phyloP scores from a whole-genome alignment of 2,113 vertebrate genomes.

The Pseudopipra pipra region DNA sequence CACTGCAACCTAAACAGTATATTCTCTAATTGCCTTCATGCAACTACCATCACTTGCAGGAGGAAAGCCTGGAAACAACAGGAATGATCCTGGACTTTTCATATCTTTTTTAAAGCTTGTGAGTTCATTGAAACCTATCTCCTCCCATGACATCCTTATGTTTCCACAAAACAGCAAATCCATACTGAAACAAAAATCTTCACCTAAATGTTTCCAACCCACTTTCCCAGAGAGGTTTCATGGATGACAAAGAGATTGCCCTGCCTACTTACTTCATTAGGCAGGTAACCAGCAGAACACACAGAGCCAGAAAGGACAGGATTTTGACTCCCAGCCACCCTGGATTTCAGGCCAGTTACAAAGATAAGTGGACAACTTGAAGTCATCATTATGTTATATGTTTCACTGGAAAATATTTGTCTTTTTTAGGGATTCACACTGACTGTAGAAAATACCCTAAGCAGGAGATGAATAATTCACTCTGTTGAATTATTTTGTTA shows the following conservation, averaged over 20 bases:
- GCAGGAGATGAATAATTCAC: neutral
- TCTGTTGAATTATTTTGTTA: neutral
- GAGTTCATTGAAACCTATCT: neutral
- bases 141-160: neutral
- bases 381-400: neutral
- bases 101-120: neutral
- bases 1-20: neutral
- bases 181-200: neutral
- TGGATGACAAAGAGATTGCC: neutral
- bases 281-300: constrained; percentile 5
- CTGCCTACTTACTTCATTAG: neutral
- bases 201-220: neutral
- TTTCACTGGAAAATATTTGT: neutral
- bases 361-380: neutral
- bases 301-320: neutral
- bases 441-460: neutral
- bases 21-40: neutral
- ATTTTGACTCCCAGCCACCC: neutral
- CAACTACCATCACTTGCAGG: neutral
- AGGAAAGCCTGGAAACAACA: neutral
- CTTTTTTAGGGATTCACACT: neutral
- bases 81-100: neutral
- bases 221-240: neutral
- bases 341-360: neutral
- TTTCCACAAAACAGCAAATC: neutral